phyloP scores from a whole-genome alignment of 1,140 invertebrate species.

The Leucophenga varia region DNA sequence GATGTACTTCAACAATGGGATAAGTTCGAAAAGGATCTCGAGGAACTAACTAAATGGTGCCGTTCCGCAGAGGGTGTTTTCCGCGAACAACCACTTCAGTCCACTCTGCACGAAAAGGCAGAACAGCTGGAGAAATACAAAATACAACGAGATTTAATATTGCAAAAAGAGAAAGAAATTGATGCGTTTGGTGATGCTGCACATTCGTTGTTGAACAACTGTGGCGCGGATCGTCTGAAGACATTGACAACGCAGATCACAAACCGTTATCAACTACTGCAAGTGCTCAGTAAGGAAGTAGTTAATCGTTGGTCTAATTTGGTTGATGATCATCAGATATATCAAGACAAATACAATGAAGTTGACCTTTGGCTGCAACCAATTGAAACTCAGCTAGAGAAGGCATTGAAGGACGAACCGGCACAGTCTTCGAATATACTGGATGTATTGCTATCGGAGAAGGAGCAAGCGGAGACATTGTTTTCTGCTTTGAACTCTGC shows the following conservation, averaged over 20 bases:
- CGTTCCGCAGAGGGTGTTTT: slow-evolving; percentile 79
- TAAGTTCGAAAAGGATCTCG: slow-evolving; percentile 80
- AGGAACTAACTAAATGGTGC: slow-evolving; percentile 82
- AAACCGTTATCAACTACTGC: slow-evolving; percentile 83
- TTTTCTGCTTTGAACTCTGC: slow-evolving; percentile 70
- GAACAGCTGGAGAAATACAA: slow-evolving; percentile 72
- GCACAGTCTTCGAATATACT: slow-evolving; percentile 62
- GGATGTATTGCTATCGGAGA: slow-evolving; percentile 77
- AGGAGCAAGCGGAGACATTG: slow-evolving; percentile 79
- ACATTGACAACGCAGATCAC: slow-evolving; percentile 86
- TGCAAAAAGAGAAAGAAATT: slow-evolving; percentile 76
- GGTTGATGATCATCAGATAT: slow-evolving; percentile 81
- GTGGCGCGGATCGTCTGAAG: slow-evolving; percentile 82
- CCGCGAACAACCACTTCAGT: slow-evolving; percentile 80
- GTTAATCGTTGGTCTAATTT: slow-evolving; percentile 83
- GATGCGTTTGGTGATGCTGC: slow-evolving; percentile 88
- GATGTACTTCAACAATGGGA: slow-evolving; percentile 80
- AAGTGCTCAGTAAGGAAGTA: slow-evolving; percentile 82
- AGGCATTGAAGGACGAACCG: slow-evolving; percentile 62
- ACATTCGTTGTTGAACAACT: slow-evolving; percentile 81
- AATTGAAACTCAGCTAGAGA: slow-evolving; percentile 73
- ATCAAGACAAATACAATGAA: slow-evolving; percentile 74
- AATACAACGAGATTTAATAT: slow-evolving; percentile 72
- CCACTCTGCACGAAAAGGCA: slow-evolving; percentile 79
- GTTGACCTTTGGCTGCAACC: slow-evolving; percentile 75